Base-by-base conservation (phyloP, 2,113 vertebrate species). In the Cheirogaleus medius region DNA sequence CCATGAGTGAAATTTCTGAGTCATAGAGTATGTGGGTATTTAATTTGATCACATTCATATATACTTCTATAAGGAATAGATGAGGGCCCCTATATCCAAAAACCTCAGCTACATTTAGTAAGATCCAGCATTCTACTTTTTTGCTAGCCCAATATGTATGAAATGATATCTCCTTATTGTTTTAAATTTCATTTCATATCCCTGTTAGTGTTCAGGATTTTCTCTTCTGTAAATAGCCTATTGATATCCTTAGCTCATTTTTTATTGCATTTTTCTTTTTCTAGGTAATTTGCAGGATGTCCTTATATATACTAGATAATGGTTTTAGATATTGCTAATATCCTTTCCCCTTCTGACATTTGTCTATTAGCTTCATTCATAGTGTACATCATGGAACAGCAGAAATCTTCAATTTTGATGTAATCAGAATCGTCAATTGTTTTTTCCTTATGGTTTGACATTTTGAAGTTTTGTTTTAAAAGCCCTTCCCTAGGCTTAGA, bases 381-480 rank as follows among this genome's bases (percentile, higher is more conserved):
- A 47, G 5, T 37, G 8, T 58, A 88, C 18, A 91, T 94, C 60
- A 87, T 73, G 42, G 92, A 90, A 87, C 3, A 87, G 91, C 49
- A 93, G 47, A 94, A 87, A 81, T 73, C 60, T 92, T 97, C 66
- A 5, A 54, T 60, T 92, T 87, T 95, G 63, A 87, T 90, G 58
- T 37, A 52, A 84, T 74, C 81, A 56, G 80, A 81, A 39, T 77
- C 84, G 87, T 44, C 52, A 52, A 8, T 89, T 84, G 68, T 69
- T 73, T 93, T 91, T 85, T 54, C 68, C 52, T 82, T 86, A 71
- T 37, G 25, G n/a, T 60, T 90, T 95, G 49, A 85, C 87, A 54
- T 94, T 96, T 90, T n/a, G 34, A 91, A 84, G 47, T 64, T 95
- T 77, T 94, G 47, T 87, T 91, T 95, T 5, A 92, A 96, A 92